phyloP scores from a whole-genome alignment of 2,113 vertebrate species.

The Dipodomys merriami region DNA sequence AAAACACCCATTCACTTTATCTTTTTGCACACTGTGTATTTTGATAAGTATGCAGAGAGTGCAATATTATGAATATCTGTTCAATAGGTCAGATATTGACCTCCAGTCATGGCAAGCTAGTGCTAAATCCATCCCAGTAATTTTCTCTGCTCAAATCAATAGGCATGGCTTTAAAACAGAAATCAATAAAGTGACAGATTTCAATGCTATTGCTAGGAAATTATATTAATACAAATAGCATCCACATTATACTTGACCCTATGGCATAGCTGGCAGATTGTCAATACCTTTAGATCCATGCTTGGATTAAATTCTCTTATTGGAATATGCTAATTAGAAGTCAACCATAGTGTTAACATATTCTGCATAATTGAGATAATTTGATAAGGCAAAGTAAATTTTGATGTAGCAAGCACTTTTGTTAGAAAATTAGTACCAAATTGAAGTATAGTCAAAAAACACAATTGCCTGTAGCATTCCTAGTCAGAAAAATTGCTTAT shows the following conservation, averaged over 20 bases:
- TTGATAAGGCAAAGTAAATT: slow-evolving; percentile 38
- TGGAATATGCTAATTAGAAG: slow-evolving; percentile 83
- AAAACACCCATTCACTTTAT: not conserved
- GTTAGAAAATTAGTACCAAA: slow-evolving; percentile 29
- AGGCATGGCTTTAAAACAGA: slow-evolving; percentile 81
- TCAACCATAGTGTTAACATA: slow-evolving; percentile 71
- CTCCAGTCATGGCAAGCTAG: slow-evolving; percentile 77
- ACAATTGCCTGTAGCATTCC: not conserved
- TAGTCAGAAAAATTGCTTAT: not conserved
- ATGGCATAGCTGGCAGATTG: slow-evolving; percentile 76
- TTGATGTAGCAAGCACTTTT: not conserved
- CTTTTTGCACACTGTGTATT: not conserved
- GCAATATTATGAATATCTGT: slow-evolving; percentile 35
- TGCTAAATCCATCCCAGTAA: slow-evolving; percentile 79
- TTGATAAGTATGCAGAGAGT: slow-evolving; percentile 27
- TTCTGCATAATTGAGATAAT: slow-evolving; percentile 73
- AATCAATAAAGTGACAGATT: slow-evolving; percentile 82
- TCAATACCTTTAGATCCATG: slow-evolving; percentile 82
- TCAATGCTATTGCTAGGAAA: slow-evolving; percentile 76
- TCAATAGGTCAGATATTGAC: slow-evolving; percentile 78
- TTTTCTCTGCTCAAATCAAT: slow-evolving; percentile 83
- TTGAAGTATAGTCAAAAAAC: not conserved
- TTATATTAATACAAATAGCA: slow-evolving; percentile 81
- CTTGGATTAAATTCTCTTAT: slow-evolving; percentile 77
- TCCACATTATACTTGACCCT: slow-evolving; percentile 80